Percentiles rank a stretch among this genome's conserved stretches.
Conservation (phyloP, 92 coral and sea anemone genomes). For the Anthopleura xanthogrammica region DNA sequence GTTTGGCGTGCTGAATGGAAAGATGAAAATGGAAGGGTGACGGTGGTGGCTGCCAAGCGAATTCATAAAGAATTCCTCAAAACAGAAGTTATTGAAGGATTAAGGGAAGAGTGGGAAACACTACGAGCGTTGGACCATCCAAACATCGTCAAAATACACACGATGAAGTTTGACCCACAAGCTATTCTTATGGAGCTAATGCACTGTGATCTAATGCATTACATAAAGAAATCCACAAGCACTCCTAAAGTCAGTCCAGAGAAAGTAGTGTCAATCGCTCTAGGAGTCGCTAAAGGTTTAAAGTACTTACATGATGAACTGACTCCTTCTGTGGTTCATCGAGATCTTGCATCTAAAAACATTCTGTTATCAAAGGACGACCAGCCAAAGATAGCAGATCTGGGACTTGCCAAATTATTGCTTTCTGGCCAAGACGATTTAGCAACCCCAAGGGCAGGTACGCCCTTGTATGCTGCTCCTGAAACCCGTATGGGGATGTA, state of each 20-base stretch:
- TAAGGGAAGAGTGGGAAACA: constrained; percentile 59
- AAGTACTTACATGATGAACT: constrained; percentile 62
- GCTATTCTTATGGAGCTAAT: constrained; percentile 68
- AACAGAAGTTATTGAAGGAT: constrained; percentile 21
- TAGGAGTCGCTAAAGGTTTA: constrained; percentile 64
- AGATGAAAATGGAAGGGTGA: constrained; percentile 29
- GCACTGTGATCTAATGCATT: constrained; percentile 57
- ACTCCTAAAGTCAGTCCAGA: constrained; percentile 46
- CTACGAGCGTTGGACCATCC: constrained; percentile 56
- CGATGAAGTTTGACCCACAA: constrained; percentile 55
- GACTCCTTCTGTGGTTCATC: constrained; percentile 49
- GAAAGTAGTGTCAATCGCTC: constrained; percentile 43
- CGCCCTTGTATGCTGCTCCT: constrained; percentile 79
- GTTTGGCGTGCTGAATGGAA: constrained; percentile 69
- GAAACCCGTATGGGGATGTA: constrained; percentile 64
- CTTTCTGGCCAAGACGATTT: constrained; percentile 47
- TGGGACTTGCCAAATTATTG: constrained; percentile 73
- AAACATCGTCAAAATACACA: constrained; percentile 67
- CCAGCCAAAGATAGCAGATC: constrained; percentile 75
- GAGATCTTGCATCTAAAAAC: constrained; percentile 77
- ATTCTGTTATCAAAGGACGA: constrained; percentile 50
- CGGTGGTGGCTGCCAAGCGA: constrained; percentile 65
- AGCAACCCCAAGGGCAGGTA: constrained; percentile 70
- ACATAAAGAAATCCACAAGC: constrained; percentile 45
- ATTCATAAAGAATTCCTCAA: constrained; percentile 55